Percentiles rank a stretch among this genome's conserved stretches.
Conservation (phyloP, 2,888 invertebrate genomes). For the Spodoptera picta region DNA sequence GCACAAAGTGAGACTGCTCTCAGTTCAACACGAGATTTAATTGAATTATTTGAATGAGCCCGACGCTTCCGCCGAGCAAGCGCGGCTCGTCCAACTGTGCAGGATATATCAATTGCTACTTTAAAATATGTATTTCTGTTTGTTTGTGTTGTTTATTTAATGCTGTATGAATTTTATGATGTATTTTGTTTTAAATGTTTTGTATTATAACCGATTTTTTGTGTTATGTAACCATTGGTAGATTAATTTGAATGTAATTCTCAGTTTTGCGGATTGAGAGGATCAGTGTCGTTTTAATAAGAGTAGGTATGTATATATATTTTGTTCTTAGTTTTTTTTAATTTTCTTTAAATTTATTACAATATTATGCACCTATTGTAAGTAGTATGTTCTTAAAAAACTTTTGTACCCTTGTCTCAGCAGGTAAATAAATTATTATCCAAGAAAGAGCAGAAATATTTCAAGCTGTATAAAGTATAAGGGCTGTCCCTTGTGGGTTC, state of each 20-base stretch:
- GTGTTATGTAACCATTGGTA: constrained; percentile 34
- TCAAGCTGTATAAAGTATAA: not conserved
- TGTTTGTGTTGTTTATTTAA: constrained; percentile 51
- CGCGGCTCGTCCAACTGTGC: constrained; percentile 66
- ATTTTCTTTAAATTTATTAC: no score
- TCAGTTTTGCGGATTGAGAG: constrained; percentile 4
- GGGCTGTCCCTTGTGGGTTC: not conserved
- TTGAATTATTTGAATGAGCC: constrained; percentile 87
- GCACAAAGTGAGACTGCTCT: constrained; percentile 80
- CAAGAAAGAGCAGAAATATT: no score
- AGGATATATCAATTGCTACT: constrained; percentile 86
- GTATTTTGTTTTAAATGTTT: constrained; percentile 20
- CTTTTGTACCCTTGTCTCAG: no score
- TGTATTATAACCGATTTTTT: constrained; percentile 8
- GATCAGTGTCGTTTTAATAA: not conserved
- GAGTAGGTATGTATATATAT: no score
- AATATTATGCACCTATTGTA: no score
- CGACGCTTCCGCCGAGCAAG: constrained; percentile 82
- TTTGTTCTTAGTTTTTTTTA: no score
- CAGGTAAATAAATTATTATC: no score
- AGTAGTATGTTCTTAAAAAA: no score
- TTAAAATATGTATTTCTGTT: constrained; percentile 76
- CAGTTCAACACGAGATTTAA: constrained; percentile 81
- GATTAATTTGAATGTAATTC: not conserved
- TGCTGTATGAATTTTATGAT: constrained; percentile 20